Evolutionary conservation across 2,888 invertebrate genomes (phyloP), one percentile per base, ranked within the genome.

Genomic region (Zygothrica quintamaculata): DNA sequence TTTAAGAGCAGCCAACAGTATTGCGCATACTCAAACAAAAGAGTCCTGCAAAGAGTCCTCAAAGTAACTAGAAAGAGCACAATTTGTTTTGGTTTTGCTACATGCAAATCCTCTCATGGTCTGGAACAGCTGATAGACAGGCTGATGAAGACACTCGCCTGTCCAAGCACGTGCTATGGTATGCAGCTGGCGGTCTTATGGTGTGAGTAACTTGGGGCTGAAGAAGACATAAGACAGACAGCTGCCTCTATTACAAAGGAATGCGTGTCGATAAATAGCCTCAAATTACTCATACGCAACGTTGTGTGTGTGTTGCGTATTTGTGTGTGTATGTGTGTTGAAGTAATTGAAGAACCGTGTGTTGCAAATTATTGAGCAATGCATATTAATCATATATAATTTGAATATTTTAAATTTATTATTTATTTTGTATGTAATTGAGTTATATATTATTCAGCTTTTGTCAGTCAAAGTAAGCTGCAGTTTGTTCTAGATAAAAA

Each of bases 211-310:
- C n/a, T n/a, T 7, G 13, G 31, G 44, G 5, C 12, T 22, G 25
- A n/a, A n/a, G n/a, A n/a, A n/a, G n/a, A n/a, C n/a, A n/a, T n/a
- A n/a, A n/a, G n/a, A 9, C 7, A 29, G 31, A 34, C 33, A 66
- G 72, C 72, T 72, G 67, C 62, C 61, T 52, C 53, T 26, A 18
- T 7, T 8, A 16, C 50, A 9, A 36, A 5, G 70, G 59, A 70
- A 69, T 69, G 68, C 60, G 66, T 22, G 37, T 22, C 12, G 31
- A 29, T 43, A 18, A 42, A 57, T 43, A 43, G 37, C 46, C 56
- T 51, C 36, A 43, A 69, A 58, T 80, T 84, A 69, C 81, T 73
- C 84, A 84, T 84, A 84, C 79, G 84, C 77, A 65, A 25, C 40
- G 72, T 68, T 60, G n/a, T 9, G 12, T 7, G 44, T 4, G 25